Conservation (phyloP, 2,888 invertebrate species). For the Tubiluchus corallicola region DNA sequence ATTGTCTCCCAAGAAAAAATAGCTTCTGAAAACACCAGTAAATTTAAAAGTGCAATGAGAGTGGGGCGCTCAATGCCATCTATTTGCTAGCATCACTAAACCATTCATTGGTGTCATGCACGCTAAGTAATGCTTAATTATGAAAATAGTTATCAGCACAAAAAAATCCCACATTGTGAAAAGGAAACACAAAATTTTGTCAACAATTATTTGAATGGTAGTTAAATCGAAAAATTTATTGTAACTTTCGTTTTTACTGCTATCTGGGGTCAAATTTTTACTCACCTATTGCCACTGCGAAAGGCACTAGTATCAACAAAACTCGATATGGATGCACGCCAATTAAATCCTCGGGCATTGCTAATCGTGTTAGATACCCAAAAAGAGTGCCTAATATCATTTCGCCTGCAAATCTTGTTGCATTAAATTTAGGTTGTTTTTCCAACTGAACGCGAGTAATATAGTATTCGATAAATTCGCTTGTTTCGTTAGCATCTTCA, state of each 20-base stretch:
- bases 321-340: neutral
- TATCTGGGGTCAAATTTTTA: neutral
- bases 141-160: constrained; percentile 48
- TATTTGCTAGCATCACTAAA: too few relatives aligned
- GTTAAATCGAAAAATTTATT: constrained; percentile 35
- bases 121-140: constrained; percentile 38
- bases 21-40: too few relatives aligned
- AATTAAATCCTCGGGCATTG: neutral
- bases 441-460: constrained; percentile 37
- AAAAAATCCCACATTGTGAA: constrained; percentile 45
- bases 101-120: too few relatives aligned
- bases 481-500: constrained; percentile 37
- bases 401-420: constrained; percentile 18
- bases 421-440: constrained; percentile 11
- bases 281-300: constrained; percentile 13
- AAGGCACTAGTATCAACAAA: constrained; percentile 9
- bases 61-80: too few relatives aligned
- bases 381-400: constrained; percentile 19
- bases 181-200: constrained; percentile 59
- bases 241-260: constrained; percentile 6
- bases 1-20: too few relatives aligned
- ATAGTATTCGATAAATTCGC: constrained; percentile 32
- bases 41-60: too few relatives aligned
- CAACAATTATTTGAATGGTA: constrained; percentile 60
- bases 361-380: constrained; percentile 15